Evolutionary conservation across 2,797 vertebrate genomes (phyloP).

Genomic region (Centropyge bicolor): DNA sequence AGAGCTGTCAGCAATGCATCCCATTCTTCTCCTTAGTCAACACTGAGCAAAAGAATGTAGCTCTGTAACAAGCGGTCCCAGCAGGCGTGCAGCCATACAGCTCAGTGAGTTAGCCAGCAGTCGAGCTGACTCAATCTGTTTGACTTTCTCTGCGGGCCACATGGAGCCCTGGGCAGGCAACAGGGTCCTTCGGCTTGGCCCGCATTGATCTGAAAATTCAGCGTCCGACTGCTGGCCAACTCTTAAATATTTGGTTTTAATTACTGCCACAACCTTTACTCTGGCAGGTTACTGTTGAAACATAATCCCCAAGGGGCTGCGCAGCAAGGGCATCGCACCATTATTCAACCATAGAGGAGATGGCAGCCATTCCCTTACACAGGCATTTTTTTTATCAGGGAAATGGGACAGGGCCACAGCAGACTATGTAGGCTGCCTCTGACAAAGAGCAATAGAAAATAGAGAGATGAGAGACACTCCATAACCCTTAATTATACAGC

Average conservation of each 20-base stretch:
- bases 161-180: constrained; percentile 76
- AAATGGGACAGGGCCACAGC: constrained; percentile 75
- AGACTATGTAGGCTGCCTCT: constrained; percentile 69
- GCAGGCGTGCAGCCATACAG: constrained; percentile 66
- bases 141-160: constrained; percentile 79
- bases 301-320: constrained; percentile 80
- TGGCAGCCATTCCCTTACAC: constrained; percentile 74
- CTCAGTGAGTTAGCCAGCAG: constrained; percentile 75
- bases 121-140: constrained; percentile 81
- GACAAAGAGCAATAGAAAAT: constrained; percentile 77
- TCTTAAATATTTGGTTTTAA: constrained; percentile 90
- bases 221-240: constrained; percentile 70
- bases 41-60: constrained; percentile 56
- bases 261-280: constrained; percentile 87
- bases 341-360: constrained; percentile 76
- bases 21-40: constrained; percentile 66
- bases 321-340: constrained; percentile 72
- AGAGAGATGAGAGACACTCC: constrained; percentile 76
- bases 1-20: constrained; percentile 60
- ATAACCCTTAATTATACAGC: constrained; percentile 80
- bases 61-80: constrained; percentile 72
- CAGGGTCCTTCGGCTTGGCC: constrained; percentile 75
- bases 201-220: constrained; percentile 83
- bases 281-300: constrained; percentile 85
- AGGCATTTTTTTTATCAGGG: constrained; percentile 69